phyloP scores from a whole-genome alignment of 2,797 vertebrate genomes.

The Picus viridis region DNA sequence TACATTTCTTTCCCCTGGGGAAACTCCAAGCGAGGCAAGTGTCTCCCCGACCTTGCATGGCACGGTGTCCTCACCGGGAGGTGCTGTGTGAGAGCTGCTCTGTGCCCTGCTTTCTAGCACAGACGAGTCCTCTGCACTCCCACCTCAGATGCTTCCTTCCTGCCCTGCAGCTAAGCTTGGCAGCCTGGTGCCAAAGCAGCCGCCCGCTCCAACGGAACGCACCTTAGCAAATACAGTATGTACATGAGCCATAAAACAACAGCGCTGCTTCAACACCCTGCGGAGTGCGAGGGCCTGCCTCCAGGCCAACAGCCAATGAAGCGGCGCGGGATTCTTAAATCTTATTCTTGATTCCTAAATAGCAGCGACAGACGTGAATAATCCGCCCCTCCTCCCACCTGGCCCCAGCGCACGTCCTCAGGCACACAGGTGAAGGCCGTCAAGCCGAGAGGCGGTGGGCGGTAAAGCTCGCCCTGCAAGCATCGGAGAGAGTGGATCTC shows the following conservation, averaged over 20 bases:
- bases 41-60: rapidly evolving
- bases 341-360: too few relatives aligned
- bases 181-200: not conserved
- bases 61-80: rapidly evolving
- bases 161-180: not conserved
- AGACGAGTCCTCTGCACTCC: rapidly evolving
- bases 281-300: rapidly evolving
- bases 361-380: rapidly evolving
- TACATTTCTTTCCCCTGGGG: not conserved
- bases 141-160: not conserved
- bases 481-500: too few relatives aligned
- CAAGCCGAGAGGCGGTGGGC: not conserved
- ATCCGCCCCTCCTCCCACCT: not conserved
- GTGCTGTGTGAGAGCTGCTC: too few relatives aligned
- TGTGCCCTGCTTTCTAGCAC: not conserved
- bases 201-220: not conserved
- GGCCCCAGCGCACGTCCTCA: not conserved
- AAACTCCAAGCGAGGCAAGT: not conserved
- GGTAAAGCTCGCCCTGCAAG: too few relatives aligned
- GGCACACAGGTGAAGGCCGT: rapidly evolving
- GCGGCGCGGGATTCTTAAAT: rapidly evolving
- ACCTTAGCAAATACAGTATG: rapidly evolving
- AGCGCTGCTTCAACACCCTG: rapidly evolving
- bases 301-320: not conserved
- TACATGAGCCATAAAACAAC: rapidly evolving